These are phyloP conservation scores for Pristionchus japonicus DNA, from an alignment of 2,888 invertebrate species.

Conservation along the genomic window DNA sequence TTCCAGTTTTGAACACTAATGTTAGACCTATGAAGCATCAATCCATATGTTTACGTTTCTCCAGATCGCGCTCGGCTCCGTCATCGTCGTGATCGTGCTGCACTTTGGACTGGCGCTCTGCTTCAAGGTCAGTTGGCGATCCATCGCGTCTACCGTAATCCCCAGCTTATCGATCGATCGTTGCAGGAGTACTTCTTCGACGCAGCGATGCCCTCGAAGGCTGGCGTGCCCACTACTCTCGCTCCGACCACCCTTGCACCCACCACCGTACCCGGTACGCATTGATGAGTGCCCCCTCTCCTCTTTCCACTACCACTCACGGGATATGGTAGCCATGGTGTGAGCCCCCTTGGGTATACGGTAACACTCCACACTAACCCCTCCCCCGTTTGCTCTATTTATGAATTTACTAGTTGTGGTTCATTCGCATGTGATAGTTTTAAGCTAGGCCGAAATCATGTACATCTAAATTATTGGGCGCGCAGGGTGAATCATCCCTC, in stretches of 20 bases:
- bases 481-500: background rate
- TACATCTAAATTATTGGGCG: background rate
- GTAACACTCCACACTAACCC: background rate
- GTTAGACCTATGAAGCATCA: background rate
- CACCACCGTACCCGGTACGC: background rate
- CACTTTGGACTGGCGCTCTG: constrained; percentile 89
- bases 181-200: constrained; percentile 68
- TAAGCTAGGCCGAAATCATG: background rate
- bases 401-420: background rate
- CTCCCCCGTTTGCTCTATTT: background rate
- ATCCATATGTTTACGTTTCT: background rate
- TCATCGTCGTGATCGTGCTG: constrained; percentile 83
- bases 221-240: constrained; percentile 49
- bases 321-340: background rate
- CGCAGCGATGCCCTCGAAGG: constrained; percentile 50
- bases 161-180: background rate
- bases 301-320: background rate
- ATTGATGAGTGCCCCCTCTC: background rate
- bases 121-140: constrained; percentile 81
- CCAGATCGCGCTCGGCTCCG: constrained; percentile 81
- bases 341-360: background rate
- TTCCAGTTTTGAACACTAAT: background rate
- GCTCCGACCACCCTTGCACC: background rate
- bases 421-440: background rate
- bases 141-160: background rate